phyloP scores from a whole-genome alignment of 2,113 vertebrate species.

The Scalopus aquaticus region DNA sequence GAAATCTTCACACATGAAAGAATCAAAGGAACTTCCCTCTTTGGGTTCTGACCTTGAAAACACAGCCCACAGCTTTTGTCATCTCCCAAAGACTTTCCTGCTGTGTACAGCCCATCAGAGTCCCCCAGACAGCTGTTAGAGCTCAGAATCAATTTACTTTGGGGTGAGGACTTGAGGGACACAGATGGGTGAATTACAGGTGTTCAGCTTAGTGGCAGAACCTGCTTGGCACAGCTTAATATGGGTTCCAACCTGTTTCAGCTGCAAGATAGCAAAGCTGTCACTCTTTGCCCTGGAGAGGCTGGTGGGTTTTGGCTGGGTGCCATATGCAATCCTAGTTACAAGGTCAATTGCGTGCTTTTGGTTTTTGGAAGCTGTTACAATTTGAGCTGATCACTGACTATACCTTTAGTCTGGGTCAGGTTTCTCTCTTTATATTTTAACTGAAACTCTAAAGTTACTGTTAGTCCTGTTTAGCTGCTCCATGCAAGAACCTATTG shows the following conservation, averaged over 20 bases:
- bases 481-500: not conserved
- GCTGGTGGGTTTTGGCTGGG: conserved; percentile 73
- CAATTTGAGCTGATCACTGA: conserved; percentile 57
- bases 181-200: conserved; percentile 82
- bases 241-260: conserved; percentile 74
- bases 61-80: conserved; percentile 54
- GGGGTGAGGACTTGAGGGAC: conserved; percentile 79
- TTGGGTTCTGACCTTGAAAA: conserved; percentile 76
- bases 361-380: conserved; percentile 61
- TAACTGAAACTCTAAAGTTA: conserved; percentile 24
- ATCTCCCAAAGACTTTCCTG: conserved; percentile 62
- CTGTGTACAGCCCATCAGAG: conserved; percentile 68
- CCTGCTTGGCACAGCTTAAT: conserved; percentile 77
- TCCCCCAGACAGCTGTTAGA: conserved; percentile 80
- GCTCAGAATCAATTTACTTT: conserved; percentile 79
- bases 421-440: conserved; percentile 53
- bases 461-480: not conserved
- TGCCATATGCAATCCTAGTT: conserved; percentile 69
- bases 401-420: conserved; percentile 30
- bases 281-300: conserved; percentile 77
- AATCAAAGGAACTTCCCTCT: conserved; percentile 53
- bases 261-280: conserved; percentile 75
- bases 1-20: conserved; percentile 45
- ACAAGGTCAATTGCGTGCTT: conserved; percentile 76
- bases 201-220: conserved; percentile 79